Base-by-base conservation (phyloP, 2,113 vertebrate genomes). In the Myotis davidii region DNA sequence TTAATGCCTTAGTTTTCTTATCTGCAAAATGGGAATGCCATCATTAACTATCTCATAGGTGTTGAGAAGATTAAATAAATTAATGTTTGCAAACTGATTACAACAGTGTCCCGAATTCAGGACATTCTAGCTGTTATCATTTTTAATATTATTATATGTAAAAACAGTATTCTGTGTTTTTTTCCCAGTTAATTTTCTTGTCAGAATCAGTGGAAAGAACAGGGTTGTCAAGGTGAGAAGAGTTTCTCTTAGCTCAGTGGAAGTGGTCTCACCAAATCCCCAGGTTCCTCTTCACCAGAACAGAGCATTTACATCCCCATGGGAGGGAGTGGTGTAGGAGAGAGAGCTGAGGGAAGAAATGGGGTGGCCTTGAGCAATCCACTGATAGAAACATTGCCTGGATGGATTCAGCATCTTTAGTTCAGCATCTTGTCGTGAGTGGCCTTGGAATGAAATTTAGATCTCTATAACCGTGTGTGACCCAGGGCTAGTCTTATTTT, bases 101-200 rank as follows among this genome's bases (percentile, higher is more conserved):
- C 23, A 84, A 79, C 16, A 34, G 16, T 91, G 32, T 50, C 61
- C 27, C 89, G n/a, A 83, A 94, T 82, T 48, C 67, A 91, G 88
- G 4, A 67, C 81, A 77, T 72, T 2, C 29, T 88, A 92, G 61
- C 16, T 59, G 10, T 85, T 93, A 20, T 65, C 23, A 23, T 79
- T 69, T 76, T 88, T 72, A 78, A 13, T 88, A 69, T 73, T 85
- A 56, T 48, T 76, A 48, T 37, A 64, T 45, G 9, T 10, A 54
- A 50, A 95, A 73, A 25, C 9, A 88, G 9, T 77, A 85, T 77
- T 70, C 16, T 88, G 1, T 48, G 59, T 61, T 91, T 67, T 61
- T 93, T 48, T 39, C 16, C 16, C 16, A 78, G 70, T 6, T 82
- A 39, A 72, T 77, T 95, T 88, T 67, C n/a, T 37, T 74, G 45